phyloP scores from a whole-genome alignment of 2,113 vertebrate species.

The Brachionichthys hirsutus region DNA sequence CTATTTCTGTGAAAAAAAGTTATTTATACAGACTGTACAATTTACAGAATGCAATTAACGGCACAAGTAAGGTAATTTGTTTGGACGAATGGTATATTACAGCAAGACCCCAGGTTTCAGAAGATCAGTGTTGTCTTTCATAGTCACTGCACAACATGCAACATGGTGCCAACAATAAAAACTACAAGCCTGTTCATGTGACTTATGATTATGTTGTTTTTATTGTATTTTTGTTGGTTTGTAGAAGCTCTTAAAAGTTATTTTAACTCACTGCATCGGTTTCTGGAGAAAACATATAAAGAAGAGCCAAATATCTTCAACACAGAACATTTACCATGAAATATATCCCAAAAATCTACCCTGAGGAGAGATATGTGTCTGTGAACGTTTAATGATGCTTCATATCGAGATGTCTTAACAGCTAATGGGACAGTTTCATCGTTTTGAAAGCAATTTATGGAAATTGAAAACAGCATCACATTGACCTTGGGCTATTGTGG shows the following conservation, averaged over 20 bases:
- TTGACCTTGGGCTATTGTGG: constrained; percentile 36
- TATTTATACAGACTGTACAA: not conserved
- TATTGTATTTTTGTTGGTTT: no score
- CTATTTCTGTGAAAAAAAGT: no score
- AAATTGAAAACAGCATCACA: constrained; percentile 3
- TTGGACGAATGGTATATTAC: not conserved
- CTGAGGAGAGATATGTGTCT: constrained; percentile 8
- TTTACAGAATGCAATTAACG: not conserved
- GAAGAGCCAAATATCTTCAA: constrained; percentile 17
- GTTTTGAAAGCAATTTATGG: constrained; percentile 33
- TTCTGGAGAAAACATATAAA: no score
- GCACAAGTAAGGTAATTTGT: not conserved
- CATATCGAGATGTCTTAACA: constrained; percentile 16
- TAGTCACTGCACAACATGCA: not conserved
- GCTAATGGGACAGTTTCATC: constrained; percentile 22
- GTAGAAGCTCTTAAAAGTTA: not conserved
- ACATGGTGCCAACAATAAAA: no score
- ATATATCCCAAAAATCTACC: constrained; percentile 21
- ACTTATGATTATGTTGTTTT: no score
- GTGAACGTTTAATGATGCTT: constrained; percentile 29
- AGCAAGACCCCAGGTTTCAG: not conserved
- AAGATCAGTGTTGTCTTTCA: not conserved
- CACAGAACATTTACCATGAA: constrained; percentile 28
- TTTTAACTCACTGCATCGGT: not conserved
- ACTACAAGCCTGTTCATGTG: no score